These are phyloP conservation scores for Petrophora chlorosata DNA, from an alignment of 2,888 invertebrate genomes.

Conservation along the genomic window DNA sequence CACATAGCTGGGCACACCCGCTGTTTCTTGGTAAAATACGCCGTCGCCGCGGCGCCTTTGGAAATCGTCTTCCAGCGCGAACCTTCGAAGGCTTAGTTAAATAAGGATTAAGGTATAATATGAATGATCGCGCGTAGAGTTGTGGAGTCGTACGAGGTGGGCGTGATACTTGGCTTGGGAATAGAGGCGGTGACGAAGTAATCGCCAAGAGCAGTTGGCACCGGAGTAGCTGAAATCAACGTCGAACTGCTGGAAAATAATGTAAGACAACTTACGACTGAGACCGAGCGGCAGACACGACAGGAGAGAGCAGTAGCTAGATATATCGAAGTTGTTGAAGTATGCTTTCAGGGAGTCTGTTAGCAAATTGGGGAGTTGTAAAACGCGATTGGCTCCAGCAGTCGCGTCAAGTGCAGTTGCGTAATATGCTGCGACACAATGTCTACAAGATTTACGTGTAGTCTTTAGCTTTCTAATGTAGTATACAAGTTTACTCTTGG, in stretches of 20 bases:
- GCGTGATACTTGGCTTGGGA: conserved; percentile 50
- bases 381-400: conserved; percentile 4
- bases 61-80: conserved; percentile 38
- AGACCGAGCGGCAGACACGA: conserved; percentile 1
- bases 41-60: conserved; percentile 33
- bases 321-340: conserved; percentile 23
- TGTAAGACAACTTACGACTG: conserved; percentile 26
- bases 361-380: conserved; percentile 25
- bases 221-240: conserved; percentile 40
- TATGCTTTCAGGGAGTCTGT: conserved; percentile 18
- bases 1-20: conserved; percentile 44
- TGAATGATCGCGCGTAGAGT: conserved; percentile 34
- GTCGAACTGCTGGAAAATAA: conserved; percentile 38
- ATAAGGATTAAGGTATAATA: conserved; percentile 36
- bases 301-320: conserved; percentile 14
- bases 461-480: background rate
- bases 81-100: conserved; percentile 37
- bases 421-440: conserved; percentile 4
- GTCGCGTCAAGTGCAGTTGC: conserved; percentile 10
- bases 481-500: no score
- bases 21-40: conserved; percentile 41
- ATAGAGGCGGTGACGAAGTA: conserved; percentile 44
- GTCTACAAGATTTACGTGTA: background rate
- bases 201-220: conserved; percentile 58
- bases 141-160: conserved; percentile 41